Evolutionary conservation across 2,113 vertebrate genomes (phyloP).

Genomic region (Machaerirhynchus nigripectus): DNA sequence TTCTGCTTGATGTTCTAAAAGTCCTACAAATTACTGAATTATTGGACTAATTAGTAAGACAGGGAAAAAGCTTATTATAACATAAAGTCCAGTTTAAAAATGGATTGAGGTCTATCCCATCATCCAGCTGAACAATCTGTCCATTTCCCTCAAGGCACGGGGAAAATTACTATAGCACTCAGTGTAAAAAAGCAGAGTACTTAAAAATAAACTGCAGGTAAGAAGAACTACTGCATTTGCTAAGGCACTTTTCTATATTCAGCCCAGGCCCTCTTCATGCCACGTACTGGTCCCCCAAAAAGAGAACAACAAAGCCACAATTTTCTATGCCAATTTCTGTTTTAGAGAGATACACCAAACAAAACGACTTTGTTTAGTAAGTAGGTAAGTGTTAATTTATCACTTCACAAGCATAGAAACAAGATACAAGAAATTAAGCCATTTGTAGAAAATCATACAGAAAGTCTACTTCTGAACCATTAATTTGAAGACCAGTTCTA

Average conservation of each 20-base stretch:
- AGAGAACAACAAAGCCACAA: not conserved
- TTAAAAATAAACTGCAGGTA: not conserved
- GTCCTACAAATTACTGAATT: not conserved
- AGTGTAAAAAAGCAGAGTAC: not conserved
- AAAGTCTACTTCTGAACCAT: not conserved
- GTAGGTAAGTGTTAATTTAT: not conserved
- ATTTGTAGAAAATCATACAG: not conserved
- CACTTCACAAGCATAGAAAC: not conserved
- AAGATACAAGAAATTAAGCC: rapidly evolving
- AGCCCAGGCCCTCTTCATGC: not conserved
- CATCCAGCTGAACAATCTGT: slow-evolving; percentile 25
- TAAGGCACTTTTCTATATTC: not conserved
- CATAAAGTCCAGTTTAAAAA: slow-evolving; percentile 38
- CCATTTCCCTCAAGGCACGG: slow-evolving; percentile 2
- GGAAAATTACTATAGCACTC: not conserved
- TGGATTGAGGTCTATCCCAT: slow-evolving; percentile 37
- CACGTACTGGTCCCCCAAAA: not conserved
- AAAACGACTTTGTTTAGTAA: not conserved
- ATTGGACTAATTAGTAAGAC: slow-evolving; percentile 22
- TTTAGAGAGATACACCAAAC: not conserved
- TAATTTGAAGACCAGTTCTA: not conserved
- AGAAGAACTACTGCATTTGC: not conserved
- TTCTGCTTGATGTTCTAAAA: not conserved
- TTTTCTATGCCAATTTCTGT: not conserved
- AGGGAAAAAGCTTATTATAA: slow-evolving; percentile 30